A percentile compares a stretch with the other conserved stretches of the same genome.
Conservation (phyloP, 2,797 vertebrate genomes). For the Etheostoma nigrum region DNA sequence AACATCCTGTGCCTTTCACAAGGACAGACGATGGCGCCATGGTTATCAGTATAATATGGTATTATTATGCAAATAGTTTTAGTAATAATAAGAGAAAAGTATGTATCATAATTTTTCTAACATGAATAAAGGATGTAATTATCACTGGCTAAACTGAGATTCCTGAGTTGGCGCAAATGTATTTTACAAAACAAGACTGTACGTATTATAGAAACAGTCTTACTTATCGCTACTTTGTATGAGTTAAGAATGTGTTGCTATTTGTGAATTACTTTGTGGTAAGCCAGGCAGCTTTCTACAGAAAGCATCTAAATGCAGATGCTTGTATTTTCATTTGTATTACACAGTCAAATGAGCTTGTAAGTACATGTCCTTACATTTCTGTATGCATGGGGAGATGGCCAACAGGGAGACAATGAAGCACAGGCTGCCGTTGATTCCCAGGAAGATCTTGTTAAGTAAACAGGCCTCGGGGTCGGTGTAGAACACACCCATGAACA, state of each 20-base stretch:
- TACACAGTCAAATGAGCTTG: slow-evolving; percentile 20
- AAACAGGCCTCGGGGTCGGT: slow-evolving; percentile 89
- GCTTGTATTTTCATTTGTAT: slow-evolving; percentile 1
- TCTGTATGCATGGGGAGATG: slow-evolving; percentile 94
- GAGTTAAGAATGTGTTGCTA: neutral
- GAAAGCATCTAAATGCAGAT: slow-evolving; percentile 3
- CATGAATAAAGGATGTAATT: slow-evolving; percentile 4
- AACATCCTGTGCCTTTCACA: too few relatives aligned
- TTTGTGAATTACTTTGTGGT: slow-evolving; percentile 3
- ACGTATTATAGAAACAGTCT: neutral
- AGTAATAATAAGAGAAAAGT: too few relatives aligned
- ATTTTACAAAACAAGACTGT: neutral
- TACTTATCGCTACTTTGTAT: neutral
- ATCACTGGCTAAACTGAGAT: neutral
- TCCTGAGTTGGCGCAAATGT: neutral
- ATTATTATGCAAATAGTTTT: too few relatives aligned
- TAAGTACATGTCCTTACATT: slow-evolving; percentile 83
- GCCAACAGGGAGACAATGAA: slow-evolving; percentile 91
- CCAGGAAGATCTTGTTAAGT: slow-evolving; percentile 94
- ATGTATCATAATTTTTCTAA: too few relatives aligned
- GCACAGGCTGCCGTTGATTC: slow-evolving; percentile 93
- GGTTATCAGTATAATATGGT: too few relatives aligned
- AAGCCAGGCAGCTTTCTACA: neutral
- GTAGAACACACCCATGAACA: slow-evolving; percentile 91
- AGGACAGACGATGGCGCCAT: too few relatives aligned